These are phyloP conservation scores for Mobula hypostoma DNA, from an alignment of 2,113 vertebrate species.

Conservation along the genomic window DNA sequence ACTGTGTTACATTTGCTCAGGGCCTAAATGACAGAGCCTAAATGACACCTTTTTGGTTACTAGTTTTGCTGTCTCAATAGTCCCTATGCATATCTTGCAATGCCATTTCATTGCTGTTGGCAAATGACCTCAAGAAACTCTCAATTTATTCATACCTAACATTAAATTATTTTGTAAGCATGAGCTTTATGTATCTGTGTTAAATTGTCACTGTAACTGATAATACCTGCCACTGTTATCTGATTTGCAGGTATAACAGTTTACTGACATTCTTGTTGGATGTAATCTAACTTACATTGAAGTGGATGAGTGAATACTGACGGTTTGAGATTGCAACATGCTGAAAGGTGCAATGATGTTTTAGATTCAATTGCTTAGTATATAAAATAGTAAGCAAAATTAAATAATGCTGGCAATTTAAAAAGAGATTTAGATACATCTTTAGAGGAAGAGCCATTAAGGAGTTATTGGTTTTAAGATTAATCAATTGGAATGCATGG, in stretches of 20 bases:
- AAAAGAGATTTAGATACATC: neutral
- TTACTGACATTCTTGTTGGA: neutral
- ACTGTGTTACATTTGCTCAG: constrained; percentile 41
- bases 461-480: neutral
- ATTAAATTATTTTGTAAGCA: neutral
- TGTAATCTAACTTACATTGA: neutral
- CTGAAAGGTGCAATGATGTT: too few relatives aligned
- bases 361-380: too few relatives aligned
- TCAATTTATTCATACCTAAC: neutral
- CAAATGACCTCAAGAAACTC: neutral
- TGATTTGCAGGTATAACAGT: neutral
- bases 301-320: neutral
- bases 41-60: constrained; percentile 45
- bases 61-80: constrained; percentile 13
- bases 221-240: neutral
- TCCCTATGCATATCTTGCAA: neutral
- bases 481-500: neutral
- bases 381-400: neutral
- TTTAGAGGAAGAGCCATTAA: neutral
- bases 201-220: neutral
- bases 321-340: too few relatives aligned
- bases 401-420: neutral
- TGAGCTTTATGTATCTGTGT: neutral
- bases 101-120: neutral
- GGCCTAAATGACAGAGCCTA: constrained; percentile 43